Base-by-base conservation (phyloP, 2,113 vertebrate species). In the Mola mola region DNA sequence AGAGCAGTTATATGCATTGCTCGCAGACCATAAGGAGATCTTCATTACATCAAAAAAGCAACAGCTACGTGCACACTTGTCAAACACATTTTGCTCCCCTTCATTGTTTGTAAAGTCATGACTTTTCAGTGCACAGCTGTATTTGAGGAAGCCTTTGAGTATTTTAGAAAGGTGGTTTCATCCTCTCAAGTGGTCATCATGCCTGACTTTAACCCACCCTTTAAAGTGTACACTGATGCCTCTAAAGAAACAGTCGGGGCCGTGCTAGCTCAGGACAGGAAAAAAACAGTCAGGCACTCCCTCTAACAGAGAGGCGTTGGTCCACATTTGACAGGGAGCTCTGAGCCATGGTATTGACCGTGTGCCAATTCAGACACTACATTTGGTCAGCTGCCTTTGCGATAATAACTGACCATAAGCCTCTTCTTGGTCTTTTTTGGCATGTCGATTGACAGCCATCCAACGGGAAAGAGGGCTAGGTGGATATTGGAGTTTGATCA, bases 241-340 rank as follows among this genome's bases (percentile, higher is more conserved):
- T n/a, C n/a, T n/a, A n/a, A n/a, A n/a, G n/a, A n/a, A n/a, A n/a
- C n/a, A n/a, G n/a, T n/a, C n/a, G n/a, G n/a, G n/a, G n/a, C n/a
- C n/a, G n/a, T n/a, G n/a, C n/a, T n/a, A n/a, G n/a, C n/a, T n/a
- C n/a, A n/a, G n/a, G n/a, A n/a, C n/a, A n/a, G n/a, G n/a, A n/a
- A n/a, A n/a, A n/a, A n/a, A n/a, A n/a, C n/a, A n/a, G n/a, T n/a
- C n/a, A n/a, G n/a, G n/a, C n/a, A n/a, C n/a, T n/a, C n/a, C n/a
- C n/a, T n/a, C n/a, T n/a, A n/a, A 9, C 58, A 0, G n/a, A 50
- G 7, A 31, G 9, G n/a, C 36, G 36, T n/a, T 16, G 36, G 36
- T n/a, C 52, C 8, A 58, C 33, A 10, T 66, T 46, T 29, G 42
- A 56, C 5, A 25, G 16, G 1, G 63, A 63, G 8, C 12, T 38